Base-by-base conservation (phyloP, 2,113 vertebrate genomes). In the Tamias sibiricus region DNA sequence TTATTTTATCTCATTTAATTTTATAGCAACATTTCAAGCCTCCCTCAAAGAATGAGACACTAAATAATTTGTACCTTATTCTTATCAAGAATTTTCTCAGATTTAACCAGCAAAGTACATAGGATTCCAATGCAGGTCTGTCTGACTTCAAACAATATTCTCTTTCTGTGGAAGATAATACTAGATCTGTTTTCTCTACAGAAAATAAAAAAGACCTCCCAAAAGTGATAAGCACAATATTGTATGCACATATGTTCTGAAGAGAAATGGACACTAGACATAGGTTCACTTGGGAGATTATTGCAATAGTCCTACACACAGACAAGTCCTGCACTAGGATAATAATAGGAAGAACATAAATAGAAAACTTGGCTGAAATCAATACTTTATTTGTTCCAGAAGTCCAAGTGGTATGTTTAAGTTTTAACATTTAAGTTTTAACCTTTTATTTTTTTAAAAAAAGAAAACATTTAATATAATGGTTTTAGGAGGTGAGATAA, bases 351-450 rank as follows among this genome's bases (percentile, higher is more conserved):
- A 4, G 30, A 69, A 93, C n/a, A 74, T 32, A 59, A 54, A 49
- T 44, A n/a, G 2, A 32, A 52, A 47, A 20, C 14, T 6, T 77
- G 54, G 19, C 49, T 80, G 44, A 87, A 95, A 64, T 94, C 88
- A 94, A 77, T 40, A 52, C 17, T 81, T 30, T 72, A 44, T 80
- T 35, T 72, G 90, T 98, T 95, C 96, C 95, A 32, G 76, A 97
- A 95, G 96, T 87, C 77, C 79, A 90, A 92, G 77, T 97, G 95
- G 92, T 97, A 98, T 97, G 97, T 97, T 69, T 97, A 84, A 68
- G 85, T 76, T 57, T 20, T 57, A 57, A 57, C 54, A 98, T 93
- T 95, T 86, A 98, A 95, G 98, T 97, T 97, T 97, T 98, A 98
- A 98, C 97, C 47, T 84, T 49, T 19, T 84, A 68, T 75, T 49